These are phyloP conservation scores for Artibeus lituratus DNA, from an alignment of 2,797 vertebrate species.

Conservation along the genomic window DNA sequence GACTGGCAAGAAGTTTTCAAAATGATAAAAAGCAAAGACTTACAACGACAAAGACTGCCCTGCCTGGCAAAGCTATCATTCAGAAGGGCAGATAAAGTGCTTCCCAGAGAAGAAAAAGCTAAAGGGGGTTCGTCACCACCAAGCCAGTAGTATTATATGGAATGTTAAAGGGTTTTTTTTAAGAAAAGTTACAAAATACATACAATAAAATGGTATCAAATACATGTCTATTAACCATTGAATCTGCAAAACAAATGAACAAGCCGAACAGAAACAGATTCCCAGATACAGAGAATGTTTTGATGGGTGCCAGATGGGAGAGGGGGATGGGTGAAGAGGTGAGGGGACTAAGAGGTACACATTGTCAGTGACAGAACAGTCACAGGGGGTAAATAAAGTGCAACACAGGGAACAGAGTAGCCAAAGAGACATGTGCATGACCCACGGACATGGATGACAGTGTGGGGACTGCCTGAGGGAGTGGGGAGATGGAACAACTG, in stretches of 20 bases:
- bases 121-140: background rate
- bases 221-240: background rate
- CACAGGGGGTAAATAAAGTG: too few relatives aligned
- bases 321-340: too few relatives aligned
- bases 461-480: too few relatives aligned
- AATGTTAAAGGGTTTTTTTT: background rate
- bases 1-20: background rate
- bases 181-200: too few relatives aligned
- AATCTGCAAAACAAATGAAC: background rate
- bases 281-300: background rate
- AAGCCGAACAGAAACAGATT: background rate
- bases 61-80: background rate
- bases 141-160: background rate
- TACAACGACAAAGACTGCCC: background rate
- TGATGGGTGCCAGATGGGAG: too few relatives aligned
- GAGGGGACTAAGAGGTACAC: too few relatives aligned
- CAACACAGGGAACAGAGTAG: background rate
- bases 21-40: background rate
- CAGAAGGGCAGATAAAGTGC: background rate
- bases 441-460: background rate
- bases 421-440: too few relatives aligned
- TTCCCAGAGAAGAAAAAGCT: background rate
- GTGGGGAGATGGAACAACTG: background rate
- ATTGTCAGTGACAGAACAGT: rapidly evolving
- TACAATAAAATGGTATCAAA: background rate